Evolutionary conservation across 2,888 invertebrate species (phyloP), one percentile per base, ranked within the genome.

Genomic region (Liodrosophila aerea): DNA sequence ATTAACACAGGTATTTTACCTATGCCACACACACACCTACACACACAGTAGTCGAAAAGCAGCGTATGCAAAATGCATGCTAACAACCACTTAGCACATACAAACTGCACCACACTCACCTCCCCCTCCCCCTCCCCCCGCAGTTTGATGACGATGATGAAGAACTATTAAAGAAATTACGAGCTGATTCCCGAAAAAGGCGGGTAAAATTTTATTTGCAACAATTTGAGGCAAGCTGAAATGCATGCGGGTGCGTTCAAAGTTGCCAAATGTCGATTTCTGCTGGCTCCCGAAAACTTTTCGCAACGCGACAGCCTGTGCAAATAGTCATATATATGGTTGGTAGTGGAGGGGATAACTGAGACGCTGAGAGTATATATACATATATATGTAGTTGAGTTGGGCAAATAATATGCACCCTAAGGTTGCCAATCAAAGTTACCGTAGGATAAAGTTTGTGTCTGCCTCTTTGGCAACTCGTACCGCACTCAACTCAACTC

Each of bases 141-240:
- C 16, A 7, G 43, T 1, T 34, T 13, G 39, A 53, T 53, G 33
- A 50, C 41, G 41, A 31, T 49, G 51, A 40, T 63, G 64, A 56
- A 74, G 65, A 84, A 82, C 85, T 86, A 85, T 87, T 81, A 73
- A 82, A 86, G 77, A 87, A 87, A 87, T 87, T 85, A 85, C 75
- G 69, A 76, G 87, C 78, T 70, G 77, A 76, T 76, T 74, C 64
- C 53, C 61, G 69, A 67, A 69, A 54, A 33, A 61, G 59, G 57
- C 60, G 52, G 57, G 47, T 30, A 30, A 51, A 54, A 63, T 72
- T 77, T 77, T 81, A 85, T 81, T 85, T 84, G 84, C 75, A 77
- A 71, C 73, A 83, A 70, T 83, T 76, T 72, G 76, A 67, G 68
- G 76, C 77, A 76, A 80, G 73, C 44, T 46, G 47, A 61, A 73